phyloP scores from a whole-genome alignment of 2,113 vertebrate species.

The Corapipo altera region DNA sequence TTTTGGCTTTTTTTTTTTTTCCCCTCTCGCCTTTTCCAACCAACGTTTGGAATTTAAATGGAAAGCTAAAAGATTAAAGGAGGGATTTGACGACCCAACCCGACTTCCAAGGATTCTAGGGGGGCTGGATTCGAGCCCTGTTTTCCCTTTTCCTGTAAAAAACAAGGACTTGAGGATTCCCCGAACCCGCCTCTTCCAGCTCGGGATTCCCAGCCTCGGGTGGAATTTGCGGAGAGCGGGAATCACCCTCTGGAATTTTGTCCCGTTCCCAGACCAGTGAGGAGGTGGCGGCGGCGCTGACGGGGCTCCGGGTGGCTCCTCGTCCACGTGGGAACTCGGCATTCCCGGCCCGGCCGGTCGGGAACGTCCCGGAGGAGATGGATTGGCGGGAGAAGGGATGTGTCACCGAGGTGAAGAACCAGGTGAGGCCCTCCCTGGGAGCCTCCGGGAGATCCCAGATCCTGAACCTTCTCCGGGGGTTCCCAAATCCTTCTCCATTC shows the following conservation, averaged over 20 bases:
- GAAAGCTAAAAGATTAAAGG: not conserved
- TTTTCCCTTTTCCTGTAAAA: accelerated
- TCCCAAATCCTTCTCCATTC: too few relatives aligned
- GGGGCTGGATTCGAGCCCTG: not conserved
- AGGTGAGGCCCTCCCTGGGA: slow-evolving; percentile 37
- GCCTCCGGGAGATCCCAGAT: accelerated
- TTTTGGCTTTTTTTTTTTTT: not conserved
- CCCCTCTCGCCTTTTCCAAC: not conserved
- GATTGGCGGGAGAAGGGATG: slow-evolving; percentile 83
- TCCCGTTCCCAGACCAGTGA: slow-evolving; percentile 73
- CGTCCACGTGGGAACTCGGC: not conserved
- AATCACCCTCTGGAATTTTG: not conserved
- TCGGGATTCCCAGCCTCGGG: not conserved
- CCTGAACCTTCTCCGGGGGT: too few relatives aligned
- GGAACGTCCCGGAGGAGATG: slow-evolving; percentile 56
- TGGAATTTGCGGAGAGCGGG: accelerated
- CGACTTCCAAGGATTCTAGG: not conserved
- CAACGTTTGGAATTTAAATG: accelerated
- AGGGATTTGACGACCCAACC: too few relatives aligned
- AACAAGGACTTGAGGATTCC: accelerated
- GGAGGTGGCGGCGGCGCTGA: slow-evolving; percentile 75
- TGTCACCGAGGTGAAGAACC: slow-evolving; percentile 81
- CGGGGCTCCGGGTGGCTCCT: slow-evolving; percentile 46
- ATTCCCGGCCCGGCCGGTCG: not conserved
- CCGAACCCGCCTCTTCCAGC: not conserved